Base-by-base conservation (phyloP, 2,888 invertebrate genomes). In the Gastracanthus pulcherrimus region DNA sequence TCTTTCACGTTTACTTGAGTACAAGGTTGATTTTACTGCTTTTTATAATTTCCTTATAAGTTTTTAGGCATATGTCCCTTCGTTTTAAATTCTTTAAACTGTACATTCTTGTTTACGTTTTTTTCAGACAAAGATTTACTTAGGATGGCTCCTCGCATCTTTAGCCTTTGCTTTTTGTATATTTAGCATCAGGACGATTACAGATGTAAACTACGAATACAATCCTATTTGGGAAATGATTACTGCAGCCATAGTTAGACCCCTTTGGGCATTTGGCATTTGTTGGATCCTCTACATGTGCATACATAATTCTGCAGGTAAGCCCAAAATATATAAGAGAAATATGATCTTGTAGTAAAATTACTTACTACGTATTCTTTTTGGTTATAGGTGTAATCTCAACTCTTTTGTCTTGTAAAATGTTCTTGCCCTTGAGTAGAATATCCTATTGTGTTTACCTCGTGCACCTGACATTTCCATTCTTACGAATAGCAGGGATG, bases 241-340 rank as follows among this genome's bases (percentile, higher is more conserved):
- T 41, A 93, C 92, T 85, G 88, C 92, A 64, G 88, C 92, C 1
- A 85, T 92, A 38, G 88, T 89, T 67, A 87, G 92, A 76, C 90
- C 92, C 16, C 89, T 89, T 13, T 93, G 93, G 93, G 90, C 91
- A 2, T 66, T 91, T 0, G 91, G 92, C 9, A 85, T 93, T 4
- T 89, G 89, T 34, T 93, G 93, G 93, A 90, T 93, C 13, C 90
- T 93, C 38, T 92, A 92, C 85, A 92, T 92, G 64, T 93, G 93
- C 84, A 89, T 90, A 31, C 89, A 90, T 13, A 31, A 23, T 16
- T 19, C 11, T 16, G 48, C 23, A 7, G 70, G 71, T 78, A 51
- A 3, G 16, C n/a, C 3, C 13, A 36, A 36, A n/a, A 13, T n/a
- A 29, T 26, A 11, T 16, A 29, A 7, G 0, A 34, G n/a, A 45